phyloP scores from a whole-genome alignment of 2,888 invertebrate genomes.

The Ellobium chinense region DNA sequence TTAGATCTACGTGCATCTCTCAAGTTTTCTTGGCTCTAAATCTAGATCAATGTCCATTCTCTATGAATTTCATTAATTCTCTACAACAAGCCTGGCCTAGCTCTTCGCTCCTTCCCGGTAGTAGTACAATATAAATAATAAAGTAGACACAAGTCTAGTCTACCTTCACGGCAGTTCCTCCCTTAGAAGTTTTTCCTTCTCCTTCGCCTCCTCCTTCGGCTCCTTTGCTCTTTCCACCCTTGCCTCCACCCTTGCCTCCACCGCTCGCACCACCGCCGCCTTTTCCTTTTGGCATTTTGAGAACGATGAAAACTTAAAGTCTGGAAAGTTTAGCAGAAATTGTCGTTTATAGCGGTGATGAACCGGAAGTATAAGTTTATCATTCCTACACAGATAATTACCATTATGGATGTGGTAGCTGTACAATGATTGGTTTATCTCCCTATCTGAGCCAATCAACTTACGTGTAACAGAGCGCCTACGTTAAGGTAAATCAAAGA shows the following conservation, averaged over 20 bases:
- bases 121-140: too few species aligned
- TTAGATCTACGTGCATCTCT: too few species aligned
- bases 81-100: too few species aligned
- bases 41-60: too few species aligned
- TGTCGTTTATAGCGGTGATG: too few species aligned
- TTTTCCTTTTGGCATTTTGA: conserved; percentile 71
- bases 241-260: conserved; percentile 67
- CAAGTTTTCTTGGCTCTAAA: too few species aligned
- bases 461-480: conserved; percentile 32
- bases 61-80: too few species aligned
- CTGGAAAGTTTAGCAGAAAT: background rate
- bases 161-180: conserved; percentile 80
- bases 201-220: conserved; percentile 64
- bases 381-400: conserved; percentile 27
- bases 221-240: conserved; percentile 62
- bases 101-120: too few species aligned
- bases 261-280: conserved; percentile 70
- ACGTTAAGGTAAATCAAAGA: conserved; percentile 42
- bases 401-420: conserved; percentile 6
- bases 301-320: background rate
- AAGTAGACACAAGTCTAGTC: too few species aligned
- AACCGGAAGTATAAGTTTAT: conserved; percentile 22
- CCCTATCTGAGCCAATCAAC: conserved; percentile 45
- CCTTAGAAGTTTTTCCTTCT: conserved; percentile 65
- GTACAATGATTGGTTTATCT: conserved; percentile 49